Evolutionary conservation across 1,140 invertebrate genomes (phyloP).

Genomic region (Tetragonula clypearis): DNA sequence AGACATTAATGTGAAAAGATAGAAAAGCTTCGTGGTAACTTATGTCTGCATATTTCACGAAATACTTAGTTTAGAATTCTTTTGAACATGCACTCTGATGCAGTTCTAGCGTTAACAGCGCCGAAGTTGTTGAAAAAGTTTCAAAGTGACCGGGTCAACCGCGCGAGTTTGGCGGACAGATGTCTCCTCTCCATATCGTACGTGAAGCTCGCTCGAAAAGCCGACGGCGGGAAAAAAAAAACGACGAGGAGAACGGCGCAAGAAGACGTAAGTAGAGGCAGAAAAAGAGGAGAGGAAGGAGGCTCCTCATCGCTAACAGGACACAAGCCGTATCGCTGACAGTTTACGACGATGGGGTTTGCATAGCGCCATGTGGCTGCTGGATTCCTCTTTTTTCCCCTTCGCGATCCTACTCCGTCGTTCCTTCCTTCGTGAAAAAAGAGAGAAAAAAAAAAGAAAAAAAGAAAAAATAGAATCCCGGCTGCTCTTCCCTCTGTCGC

Average conservation of each 20-base stretch:
- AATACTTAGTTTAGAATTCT: too few relatives aligned
- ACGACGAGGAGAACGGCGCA: not conserved
- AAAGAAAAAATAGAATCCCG: not conserved
- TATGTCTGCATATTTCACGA: too few relatives aligned
- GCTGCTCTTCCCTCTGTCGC: slow-evolving; percentile 56
- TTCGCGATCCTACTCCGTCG: not conserved
- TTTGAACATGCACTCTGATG: too few relatives aligned
- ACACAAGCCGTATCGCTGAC: slow-evolving; percentile 64
- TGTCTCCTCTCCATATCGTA: slow-evolving; percentile 25
- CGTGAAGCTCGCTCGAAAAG: not conserved
- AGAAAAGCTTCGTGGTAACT: too few relatives aligned
- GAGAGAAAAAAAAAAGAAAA: slow-evolving; percentile 15
- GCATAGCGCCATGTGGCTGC: slow-evolving; percentile 76
- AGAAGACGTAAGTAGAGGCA: slow-evolving; percentile 19
- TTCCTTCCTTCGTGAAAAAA: not conserved
- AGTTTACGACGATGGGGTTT: slow-evolving; percentile 68
- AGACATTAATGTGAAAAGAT: too few relatives aligned
- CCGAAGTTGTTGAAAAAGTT: too few relatives aligned
- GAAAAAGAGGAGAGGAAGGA: slow-evolving; percentile 21
- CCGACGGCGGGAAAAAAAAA: not conserved
- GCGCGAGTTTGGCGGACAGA: slow-evolving; percentile 45
- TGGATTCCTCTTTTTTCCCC: slow-evolving; percentile 56
- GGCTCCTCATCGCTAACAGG: slow-evolving; percentile 40
- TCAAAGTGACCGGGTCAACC: not conserved
- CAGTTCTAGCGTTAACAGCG: too few relatives aligned